These are phyloP conservation scores for Labia minor DNA, from an alignment of 2,888 invertebrate genomes.

Conservation along the genomic window DNA sequence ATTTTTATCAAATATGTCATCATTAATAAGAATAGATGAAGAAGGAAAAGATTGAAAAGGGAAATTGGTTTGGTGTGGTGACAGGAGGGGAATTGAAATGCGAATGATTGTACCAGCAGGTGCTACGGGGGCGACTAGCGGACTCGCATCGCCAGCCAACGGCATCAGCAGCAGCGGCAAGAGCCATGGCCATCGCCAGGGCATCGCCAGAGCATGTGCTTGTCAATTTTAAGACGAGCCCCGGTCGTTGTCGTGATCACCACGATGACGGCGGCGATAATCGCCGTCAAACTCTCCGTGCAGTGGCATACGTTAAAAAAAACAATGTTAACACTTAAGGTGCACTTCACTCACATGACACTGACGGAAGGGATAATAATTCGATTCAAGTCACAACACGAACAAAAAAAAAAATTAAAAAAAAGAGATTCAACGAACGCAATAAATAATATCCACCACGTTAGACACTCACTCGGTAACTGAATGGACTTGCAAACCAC, in stretches of 20 bases:
- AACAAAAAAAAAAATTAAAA: too few relatives aligned
- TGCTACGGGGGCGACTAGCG: neutral
- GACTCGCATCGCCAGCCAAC: neutral
- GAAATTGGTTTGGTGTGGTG: too few relatives aligned
- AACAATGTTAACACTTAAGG: neutral
- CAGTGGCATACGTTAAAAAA: neutral
- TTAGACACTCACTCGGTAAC: neutral
- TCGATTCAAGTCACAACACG: neutral
- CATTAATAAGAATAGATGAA: too few relatives aligned
- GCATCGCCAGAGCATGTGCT: neutral
- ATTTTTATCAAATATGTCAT: too few relatives aligned
- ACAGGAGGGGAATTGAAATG: too few relatives aligned
- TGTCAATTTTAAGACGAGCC: neutral
- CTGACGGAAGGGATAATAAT: neutral
- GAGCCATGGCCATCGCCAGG: neutral
- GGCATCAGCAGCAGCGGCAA: neutral
- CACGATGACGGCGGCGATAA: neutral
- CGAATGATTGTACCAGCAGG: too few relatives aligned
- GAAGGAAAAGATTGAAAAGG: too few relatives aligned
- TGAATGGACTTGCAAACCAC: neutral
- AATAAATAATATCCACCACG: neutral
- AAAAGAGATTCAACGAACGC: neutral
- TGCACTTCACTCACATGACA: neutral
- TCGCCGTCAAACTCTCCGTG: neutral
- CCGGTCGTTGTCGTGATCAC: neutral